Percentiles rank a stretch among this genome's conserved stretches.
These are phyloP conservation scores for Sylvilagus floridanus DNA, from an alignment of 2,797 vertebrate species.

Conservation along the genomic window DNA sequence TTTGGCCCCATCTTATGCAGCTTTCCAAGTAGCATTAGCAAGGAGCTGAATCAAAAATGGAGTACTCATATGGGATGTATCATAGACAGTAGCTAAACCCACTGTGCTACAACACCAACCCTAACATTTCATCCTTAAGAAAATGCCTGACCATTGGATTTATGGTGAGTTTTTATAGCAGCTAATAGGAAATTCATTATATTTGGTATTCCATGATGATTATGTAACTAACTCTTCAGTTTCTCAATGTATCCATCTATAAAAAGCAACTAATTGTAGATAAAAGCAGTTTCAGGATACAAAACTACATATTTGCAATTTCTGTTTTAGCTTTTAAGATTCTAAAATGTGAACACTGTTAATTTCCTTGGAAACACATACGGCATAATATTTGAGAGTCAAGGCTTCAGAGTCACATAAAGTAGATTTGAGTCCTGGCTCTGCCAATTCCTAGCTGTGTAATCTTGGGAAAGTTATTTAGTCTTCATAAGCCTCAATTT, in stretches of 20 bases:
- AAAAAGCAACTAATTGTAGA: conserved; percentile 1
- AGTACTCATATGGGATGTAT: too few species aligned
- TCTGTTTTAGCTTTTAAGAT: conserved; percentile 6
- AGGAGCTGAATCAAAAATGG: too few species aligned
- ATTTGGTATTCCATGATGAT: background rate
- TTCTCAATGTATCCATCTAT: background rate
- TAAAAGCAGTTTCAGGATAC: background rate
- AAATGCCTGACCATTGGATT: background rate
- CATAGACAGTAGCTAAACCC: too few species aligned
- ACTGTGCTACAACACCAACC: too few species aligned
- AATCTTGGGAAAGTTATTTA: background rate
- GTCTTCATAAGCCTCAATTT: background rate
- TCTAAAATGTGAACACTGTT: background rate
- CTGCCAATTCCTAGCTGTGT: background rate
- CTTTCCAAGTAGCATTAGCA: too few species aligned
- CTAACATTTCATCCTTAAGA: background rate
- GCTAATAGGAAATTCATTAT: conserved; percentile 4
- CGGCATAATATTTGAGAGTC: background rate
- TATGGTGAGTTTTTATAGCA: background rate
- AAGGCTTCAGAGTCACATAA: background rate
- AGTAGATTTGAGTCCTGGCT: background rate
- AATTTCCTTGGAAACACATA: background rate
- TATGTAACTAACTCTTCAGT: background rate
- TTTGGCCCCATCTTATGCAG: too few species aligned
- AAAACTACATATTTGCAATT: background rate